phyloP scores from a whole-genome alignment of 2,113 vertebrate species.

The Oryzias celebensis region DNA sequence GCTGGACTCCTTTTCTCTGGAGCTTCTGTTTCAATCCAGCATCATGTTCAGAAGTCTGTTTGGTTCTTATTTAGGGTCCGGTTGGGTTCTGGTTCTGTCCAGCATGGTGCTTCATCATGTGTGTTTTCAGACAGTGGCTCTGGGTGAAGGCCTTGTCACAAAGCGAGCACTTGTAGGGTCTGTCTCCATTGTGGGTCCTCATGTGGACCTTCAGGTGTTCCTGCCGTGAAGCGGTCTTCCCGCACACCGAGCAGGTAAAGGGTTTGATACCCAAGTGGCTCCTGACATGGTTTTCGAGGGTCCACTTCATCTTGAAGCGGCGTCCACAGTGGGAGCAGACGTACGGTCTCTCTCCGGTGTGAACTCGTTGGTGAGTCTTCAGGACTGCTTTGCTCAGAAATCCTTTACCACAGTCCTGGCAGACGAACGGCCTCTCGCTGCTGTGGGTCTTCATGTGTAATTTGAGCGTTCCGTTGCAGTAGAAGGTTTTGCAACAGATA shows the following conservation, averaged over 20 bases:
- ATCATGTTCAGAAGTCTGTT: too few relatives aligned
- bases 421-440: not conserved
- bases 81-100: not conserved
- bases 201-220: constrained; percentile 48
- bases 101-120: constrained; percentile 40
- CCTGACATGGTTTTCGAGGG: not conserved
- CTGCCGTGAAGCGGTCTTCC: constrained; percentile 22
- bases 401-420: not conserved
- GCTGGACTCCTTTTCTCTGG: too few relatives aligned
- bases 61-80: not conserved
- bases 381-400: not conserved
- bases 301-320: constrained; percentile 1
- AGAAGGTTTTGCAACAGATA: constrained; percentile 22
- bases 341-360: constrained; percentile 11
- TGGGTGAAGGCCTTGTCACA: constrained; percentile 53
- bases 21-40: too few relatives aligned
- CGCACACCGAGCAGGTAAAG: constrained; percentile 31
- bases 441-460: constrained; percentile 12
- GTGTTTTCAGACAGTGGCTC: constrained; percentile 55
- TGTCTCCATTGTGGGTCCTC: constrained; percentile 55
- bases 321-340: constrained; percentile 12
- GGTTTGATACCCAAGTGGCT: constrained; percentile 28
- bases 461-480: not conserved
- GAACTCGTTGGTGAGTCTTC: constrained; percentile 11
- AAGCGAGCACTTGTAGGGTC: constrained; percentile 34